A percentile compares a stretch with the other conserved stretches of the same genome.
These are phyloP conservation scores for Alsophila aescularia DNA, from an alignment of 2,888 invertebrate genomes.

Conservation along the genomic window DNA sequence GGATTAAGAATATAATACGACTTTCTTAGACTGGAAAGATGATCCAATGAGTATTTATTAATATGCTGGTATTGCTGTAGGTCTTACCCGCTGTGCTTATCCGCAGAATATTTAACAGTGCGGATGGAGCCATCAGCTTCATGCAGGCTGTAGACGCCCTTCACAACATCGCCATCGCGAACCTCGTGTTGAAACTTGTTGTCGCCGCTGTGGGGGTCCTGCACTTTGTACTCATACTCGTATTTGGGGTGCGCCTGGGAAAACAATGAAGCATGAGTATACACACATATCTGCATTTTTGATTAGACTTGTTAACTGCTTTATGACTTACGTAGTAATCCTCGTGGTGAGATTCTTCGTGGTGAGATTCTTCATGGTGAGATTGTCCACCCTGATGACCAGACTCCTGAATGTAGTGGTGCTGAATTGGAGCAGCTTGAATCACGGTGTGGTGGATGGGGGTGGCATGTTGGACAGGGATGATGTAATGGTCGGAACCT, in stretches of 20 bases:
- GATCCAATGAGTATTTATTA: too few species aligned
- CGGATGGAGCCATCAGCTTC: slow-evolving; percentile 61
- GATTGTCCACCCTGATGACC: slow-evolving; percentile 22
- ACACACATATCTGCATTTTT: neutral
- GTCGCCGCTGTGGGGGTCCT: slow-evolving; percentile 83
- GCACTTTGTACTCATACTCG: slow-evolving; percentile 79
- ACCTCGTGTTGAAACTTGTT: slow-evolving; percentile 81
- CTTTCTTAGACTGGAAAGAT: too few species aligned
- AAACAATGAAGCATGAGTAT: neutral
- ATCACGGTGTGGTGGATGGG: slow-evolving; percentile 46
- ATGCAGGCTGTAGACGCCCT: slow-evolving; percentile 74
- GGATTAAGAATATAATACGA: too few species aligned
- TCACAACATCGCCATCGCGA: slow-evolving; percentile 79
- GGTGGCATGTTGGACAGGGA: slow-evolving; percentile 40
- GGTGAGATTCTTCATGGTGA: slow-evolving; percentile 37
- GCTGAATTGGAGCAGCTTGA: slow-evolving; percentile 45
- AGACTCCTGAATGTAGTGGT: slow-evolving; percentile 33
- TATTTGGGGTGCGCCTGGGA: slow-evolving; percentile 78
- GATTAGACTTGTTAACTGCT: neutral
- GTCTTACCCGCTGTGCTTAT: slow-evolving; percentile 74
- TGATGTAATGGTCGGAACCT: slow-evolving; percentile 39
- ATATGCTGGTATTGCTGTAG: neutral
- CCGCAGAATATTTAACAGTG: slow-evolving; percentile 73
- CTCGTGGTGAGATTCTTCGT: slow-evolving; percentile 45
- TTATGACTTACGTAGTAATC: slow-evolving; percentile 60